These are phyloP conservation scores for Phrynocephalus guinanensis DNA, from an alignment of 2,797 vertebrate genomes.

Conservation along the genomic window DNA sequence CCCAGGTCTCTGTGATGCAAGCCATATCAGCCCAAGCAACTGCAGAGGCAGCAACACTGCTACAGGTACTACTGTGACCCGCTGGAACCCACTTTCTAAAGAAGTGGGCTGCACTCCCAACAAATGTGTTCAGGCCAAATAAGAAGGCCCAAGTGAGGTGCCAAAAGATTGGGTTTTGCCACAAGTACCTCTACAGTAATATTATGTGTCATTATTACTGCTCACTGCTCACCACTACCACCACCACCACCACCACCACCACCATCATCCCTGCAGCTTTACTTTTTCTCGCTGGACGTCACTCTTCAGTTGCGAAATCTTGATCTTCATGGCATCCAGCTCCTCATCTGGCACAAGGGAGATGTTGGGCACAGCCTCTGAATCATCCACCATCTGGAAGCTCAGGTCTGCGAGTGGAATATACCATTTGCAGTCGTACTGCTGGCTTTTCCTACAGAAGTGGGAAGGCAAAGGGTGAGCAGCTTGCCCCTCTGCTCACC, in stretches of 20 bases:
- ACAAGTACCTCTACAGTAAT: too few species aligned
- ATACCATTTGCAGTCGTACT: conserved; percentile 98
- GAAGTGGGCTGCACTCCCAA: too few species aligned
- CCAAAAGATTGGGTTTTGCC: too few species aligned
- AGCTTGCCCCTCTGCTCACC: too few species aligned
- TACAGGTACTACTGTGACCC: too few species aligned
- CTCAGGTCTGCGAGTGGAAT: conserved; percentile 91
- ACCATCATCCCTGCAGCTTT: background rate
- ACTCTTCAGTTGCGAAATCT: conserved; percentile 93
- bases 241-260: background rate
- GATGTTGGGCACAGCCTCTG: conserved; percentile 84
- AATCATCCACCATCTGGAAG: conserved; percentile 92
- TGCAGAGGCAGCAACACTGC: too few species aligned
- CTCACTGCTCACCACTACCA: background rate
- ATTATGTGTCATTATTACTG: background rate
- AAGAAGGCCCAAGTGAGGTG: too few species aligned
- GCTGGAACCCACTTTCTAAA: too few species aligned
- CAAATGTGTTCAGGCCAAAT: too few species aligned
- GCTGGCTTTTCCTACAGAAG: conserved; percentile 87
- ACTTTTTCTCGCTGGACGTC: conserved; percentile 96
- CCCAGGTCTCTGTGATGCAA: too few species aligned
- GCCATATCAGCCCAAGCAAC: too few species aligned
- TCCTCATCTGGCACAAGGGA: conserved; percentile 92
- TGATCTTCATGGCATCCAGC: conserved; percentile 92
- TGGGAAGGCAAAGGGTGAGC: background rate